Conservation (phyloP, 1,140 invertebrate species). For the Sitodiplosis mosellana region DNA sequence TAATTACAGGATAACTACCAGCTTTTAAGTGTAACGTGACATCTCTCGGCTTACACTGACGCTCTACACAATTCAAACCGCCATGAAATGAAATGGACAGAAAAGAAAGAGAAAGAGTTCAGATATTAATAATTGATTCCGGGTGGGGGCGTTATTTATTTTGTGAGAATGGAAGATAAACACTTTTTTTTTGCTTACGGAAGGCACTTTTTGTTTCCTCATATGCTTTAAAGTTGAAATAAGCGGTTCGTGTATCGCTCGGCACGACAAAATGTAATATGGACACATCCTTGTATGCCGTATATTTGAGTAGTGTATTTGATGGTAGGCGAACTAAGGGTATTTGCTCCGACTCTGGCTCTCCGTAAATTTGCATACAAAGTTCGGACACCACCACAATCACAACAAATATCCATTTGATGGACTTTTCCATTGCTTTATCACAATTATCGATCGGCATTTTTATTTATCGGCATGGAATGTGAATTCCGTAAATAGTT, state of each 20-base stretch:
- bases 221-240: slow-evolving; percentile 21
- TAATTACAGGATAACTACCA: slow-evolving; percentile 57
- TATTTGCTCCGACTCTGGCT: slow-evolving; percentile 10
- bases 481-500: too few relatives aligned
- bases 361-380: not conserved
- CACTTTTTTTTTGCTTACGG: slow-evolving; percentile 14
- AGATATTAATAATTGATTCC: not conserved
- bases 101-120: not conserved
- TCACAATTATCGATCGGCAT: too few relatives aligned
- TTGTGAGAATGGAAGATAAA: not conserved
- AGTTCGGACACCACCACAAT: not conserved
- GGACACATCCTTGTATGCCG: slow-evolving; percentile 22
- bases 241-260: slow-evolving; percentile 13
- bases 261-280: slow-evolving; percentile 22
- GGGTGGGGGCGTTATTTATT: not conserved
- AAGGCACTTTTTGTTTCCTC: slow-evolving; percentile 22
- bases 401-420: too few relatives aligned
- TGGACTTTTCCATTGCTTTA: too few relatives aligned
- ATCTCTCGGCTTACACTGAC: slow-evolving; percentile 33
- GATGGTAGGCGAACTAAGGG: slow-evolving; percentile 19
- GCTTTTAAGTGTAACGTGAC: slow-evolving; percentile 46
- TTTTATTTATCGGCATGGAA: too few relatives aligned
- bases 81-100: not conserved
- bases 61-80: slow-evolving; percentile 17
- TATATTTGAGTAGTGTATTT: slow-evolving; percentile 21